Evolutionary conservation across 2,113 vertebrate genomes (phyloP), one percentile per base, ranked within the genome.

Genomic region (Salvelinus alpinus): DNA sequence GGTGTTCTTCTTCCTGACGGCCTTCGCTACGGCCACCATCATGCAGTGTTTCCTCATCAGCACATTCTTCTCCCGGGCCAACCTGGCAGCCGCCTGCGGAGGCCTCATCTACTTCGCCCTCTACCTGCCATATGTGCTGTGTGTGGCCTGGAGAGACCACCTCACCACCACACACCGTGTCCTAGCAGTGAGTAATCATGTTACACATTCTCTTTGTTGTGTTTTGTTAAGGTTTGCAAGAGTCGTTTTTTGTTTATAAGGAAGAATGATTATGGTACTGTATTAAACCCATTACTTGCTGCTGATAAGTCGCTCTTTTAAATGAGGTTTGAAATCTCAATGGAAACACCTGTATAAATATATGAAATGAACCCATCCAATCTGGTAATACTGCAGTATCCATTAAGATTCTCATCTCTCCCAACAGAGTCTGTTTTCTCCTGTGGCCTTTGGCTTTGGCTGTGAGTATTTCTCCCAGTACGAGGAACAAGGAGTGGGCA

Each of bases 11-110:
- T 97, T 97, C 90, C 82, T 98, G 16, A 80, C 80, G 1, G 88
- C 95, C 4, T 98, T 97, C 75, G 95, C 96, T 0, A 94, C 96
- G 3, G 96, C 96, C 78, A 97, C 96, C 6, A 95, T 99, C 91
- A 91, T 92, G 88, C 96, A 96, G 84, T 95, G 96, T 72, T 98
- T 97, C 90, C 91, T 99, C 82, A 95, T 98, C 85, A 97, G 95
- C 80, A 89, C 92, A 64, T 95, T 96, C 85, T 99, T 98, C 88
- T 95, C 93, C 12, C 93, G 86, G 0, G 95, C 96, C 78, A 98
- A 97, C 91, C 91, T 97, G 86, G 95, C 96, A 0, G 95, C 96
- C 0, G 97, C 97, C 0, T 97, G 96, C 0, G 96, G 96, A 0
- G 96, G 96, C 5, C 95, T 98, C 57, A 88, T 94, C 68, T 98